These are phyloP conservation scores for Lissocephala sabroskyi DNA, from an alignment of 2,888 invertebrate species.

Conservation along the genomic window DNA sequence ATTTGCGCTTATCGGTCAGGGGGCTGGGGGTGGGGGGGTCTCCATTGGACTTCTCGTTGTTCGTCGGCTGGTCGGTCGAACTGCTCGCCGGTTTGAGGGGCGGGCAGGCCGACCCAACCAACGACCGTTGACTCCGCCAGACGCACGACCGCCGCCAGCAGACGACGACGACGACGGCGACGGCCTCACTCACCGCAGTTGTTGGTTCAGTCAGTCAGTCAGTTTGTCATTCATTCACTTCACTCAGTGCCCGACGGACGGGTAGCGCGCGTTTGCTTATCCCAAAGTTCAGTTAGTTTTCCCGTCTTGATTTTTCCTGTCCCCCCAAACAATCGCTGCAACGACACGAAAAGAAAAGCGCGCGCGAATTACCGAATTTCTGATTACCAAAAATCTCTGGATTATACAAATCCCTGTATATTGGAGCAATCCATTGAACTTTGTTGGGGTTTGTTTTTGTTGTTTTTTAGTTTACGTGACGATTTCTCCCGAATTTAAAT, in stretches of 20 bases:
- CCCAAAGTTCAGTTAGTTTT: too few relatives aligned
- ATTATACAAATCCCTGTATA: too few relatives aligned
- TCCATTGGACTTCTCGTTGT: neutral
- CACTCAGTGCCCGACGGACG: conserved; percentile 38
- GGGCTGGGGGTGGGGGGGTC: neutral
- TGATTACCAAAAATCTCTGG: too few relatives aligned
- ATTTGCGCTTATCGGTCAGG: conserved; percentile 37
- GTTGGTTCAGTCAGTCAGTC: conserved; percentile 17
- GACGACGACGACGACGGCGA: conserved; percentile 16
- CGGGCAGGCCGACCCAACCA: conserved; percentile 14
- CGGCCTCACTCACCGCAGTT: conserved; percentile 6
- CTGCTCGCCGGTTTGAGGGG: conserved; percentile 1
- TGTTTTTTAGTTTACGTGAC: too few relatives aligned
- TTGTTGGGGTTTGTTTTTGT: too few relatives aligned
- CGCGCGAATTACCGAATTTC: too few relatives aligned
- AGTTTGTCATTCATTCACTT: conserved; percentile 44
- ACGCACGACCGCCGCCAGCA: conserved; percentile 35
- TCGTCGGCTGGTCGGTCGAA: neutral
- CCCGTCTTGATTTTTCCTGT: too few relatives aligned
- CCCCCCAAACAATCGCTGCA: too few relatives aligned
- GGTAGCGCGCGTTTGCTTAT: neutral
- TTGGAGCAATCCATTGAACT: too few relatives aligned
- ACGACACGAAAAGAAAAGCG: neutral
- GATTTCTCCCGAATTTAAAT: too few relatives aligned
- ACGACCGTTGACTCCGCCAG: conserved; percentile 28